Percentiles rank a stretch among this genome's conserved stretches.
Evolutionary conservation across 2,113 vertebrate genomes (phyloP).

Genomic region (Euleptes europaea): DNA sequence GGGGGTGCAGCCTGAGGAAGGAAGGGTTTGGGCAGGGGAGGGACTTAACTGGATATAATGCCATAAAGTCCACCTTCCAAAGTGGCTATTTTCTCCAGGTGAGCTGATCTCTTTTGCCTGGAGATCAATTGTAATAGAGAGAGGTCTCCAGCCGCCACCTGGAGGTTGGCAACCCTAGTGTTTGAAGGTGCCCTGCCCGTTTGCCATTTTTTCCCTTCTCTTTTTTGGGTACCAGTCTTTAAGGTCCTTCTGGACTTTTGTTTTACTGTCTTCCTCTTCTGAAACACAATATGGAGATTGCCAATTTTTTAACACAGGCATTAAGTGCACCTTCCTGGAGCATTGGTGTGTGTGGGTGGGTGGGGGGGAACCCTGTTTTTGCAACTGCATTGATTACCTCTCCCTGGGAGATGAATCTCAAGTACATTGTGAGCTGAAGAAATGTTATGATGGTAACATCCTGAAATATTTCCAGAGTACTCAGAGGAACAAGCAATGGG

Average conservation of each 20-base stretch:
- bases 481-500: not conserved
- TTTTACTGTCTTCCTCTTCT: not conserved
- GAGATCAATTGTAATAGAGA: too few relatives aligned
- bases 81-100: too few relatives aligned
- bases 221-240: not conserved
- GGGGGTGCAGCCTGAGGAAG: too few relatives aligned
- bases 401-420: not conserved
- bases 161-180: too few relatives aligned
- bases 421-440: slow-evolving; percentile 26
- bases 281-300: not conserved
- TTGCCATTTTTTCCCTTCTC: not conserved
- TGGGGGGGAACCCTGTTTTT: not conserved
- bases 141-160: too few relatives aligned
- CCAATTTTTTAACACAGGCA: not conserved
- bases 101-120: too few relatives aligned
- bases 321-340: not conserved
- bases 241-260: not conserved
- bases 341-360: not conserved
- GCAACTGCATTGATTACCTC: slow-evolving; percentile 1
- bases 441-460: slow-evolving; percentile 4
- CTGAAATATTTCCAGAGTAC: not conserved
- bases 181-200: not conserved
- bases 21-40: too few relatives aligned
- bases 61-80: too few relatives aligned
- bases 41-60: too few relatives aligned